These are phyloP conservation scores for Euwallacea fornicatus DNA, from an alignment of 1,140 invertebrate species.

Conservation along the genomic window DNA sequence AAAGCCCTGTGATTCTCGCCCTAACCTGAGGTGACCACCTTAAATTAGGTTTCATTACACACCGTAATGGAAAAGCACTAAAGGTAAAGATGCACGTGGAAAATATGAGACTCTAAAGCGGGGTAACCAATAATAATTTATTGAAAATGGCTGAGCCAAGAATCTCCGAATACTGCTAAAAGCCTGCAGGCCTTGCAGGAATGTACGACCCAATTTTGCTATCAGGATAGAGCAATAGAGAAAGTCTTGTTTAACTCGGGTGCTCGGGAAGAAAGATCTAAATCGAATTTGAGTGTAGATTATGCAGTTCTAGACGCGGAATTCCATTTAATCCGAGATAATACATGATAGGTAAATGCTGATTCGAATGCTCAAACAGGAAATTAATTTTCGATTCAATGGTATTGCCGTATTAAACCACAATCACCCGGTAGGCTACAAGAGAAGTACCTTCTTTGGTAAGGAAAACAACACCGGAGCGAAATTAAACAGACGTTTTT, in stretches of 20 bases:
- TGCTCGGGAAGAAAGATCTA: slow-evolving; percentile 1
- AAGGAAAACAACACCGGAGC: not conserved
- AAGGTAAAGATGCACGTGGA: not conserved
- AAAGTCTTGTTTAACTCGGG: slow-evolving; percentile 3
- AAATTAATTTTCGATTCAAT: too few species aligned
- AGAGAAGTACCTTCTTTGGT: not conserved
- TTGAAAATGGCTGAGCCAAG: not conserved
- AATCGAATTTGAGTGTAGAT: slow-evolving; percentile 1
- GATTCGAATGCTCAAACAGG: too few species aligned
- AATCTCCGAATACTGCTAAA: not conserved
- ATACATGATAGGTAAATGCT: too few species aligned
- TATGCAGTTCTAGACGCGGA: not conserved
- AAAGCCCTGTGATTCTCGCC: too few species aligned
- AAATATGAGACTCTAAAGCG: slow-evolving; percentile 18
- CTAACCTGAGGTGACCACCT: too few species aligned
- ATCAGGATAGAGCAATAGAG: slow-evolving; percentile 5
- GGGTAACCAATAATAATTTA: slow-evolving; percentile 12
- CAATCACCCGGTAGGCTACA: too few species aligned
- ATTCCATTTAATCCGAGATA: not conserved
- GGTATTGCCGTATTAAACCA: too few species aligned
- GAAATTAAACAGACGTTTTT: not conserved
- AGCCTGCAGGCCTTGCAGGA: not conserved
- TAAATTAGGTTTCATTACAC: too few species aligned
- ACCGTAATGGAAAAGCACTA: too few species aligned
- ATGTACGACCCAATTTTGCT: slow-evolving; percentile 1